Evolutionary conservation across 1,140 invertebrate species (phyloP).

Genomic region (Glossosoma conforme): DNA sequence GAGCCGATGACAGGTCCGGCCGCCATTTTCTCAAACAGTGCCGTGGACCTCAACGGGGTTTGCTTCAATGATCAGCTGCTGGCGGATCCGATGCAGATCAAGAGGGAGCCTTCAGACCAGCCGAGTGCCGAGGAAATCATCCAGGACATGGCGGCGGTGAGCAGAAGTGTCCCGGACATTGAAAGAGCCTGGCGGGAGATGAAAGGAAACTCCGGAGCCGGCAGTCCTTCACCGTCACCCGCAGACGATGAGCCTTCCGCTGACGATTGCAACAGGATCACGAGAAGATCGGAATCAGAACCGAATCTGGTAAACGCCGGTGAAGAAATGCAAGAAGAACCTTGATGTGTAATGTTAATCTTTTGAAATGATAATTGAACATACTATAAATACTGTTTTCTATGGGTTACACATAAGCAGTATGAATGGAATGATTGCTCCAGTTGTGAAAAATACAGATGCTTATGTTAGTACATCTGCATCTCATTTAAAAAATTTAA

Average conservation of each 20-base stretch:
- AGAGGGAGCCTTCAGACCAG: slow-evolving; percentile 41
- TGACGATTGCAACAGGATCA: slow-evolving; percentile 37
- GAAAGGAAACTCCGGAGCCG: slow-evolving; percentile 18
- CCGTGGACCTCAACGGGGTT: slow-evolving; percentile 77
- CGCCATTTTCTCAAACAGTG: slow-evolving; percentile 83
- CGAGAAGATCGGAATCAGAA: slow-evolving; percentile 45
- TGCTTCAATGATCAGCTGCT: slow-evolving; percentile 67
- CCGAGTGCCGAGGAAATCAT: slow-evolving; percentile 39
- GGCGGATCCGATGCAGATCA: slow-evolving; percentile 45
- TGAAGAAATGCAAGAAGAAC: slow-evolving; percentile 33
- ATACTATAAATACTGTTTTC: not conserved
- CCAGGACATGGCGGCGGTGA: slow-evolving; percentile 35
- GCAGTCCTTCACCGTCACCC: slow-evolving; percentile 32
- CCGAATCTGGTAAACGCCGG: slow-evolving; percentile 45
- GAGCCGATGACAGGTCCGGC: slow-evolving; percentile 57
- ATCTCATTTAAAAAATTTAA: too few species aligned
- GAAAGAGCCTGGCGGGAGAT: slow-evolving; percentile 35
- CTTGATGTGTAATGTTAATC: slow-evolving; percentile 3
- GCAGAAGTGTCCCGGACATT: slow-evolving; percentile 45
- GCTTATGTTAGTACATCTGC: too few species aligned
- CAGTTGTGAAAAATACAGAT: too few species aligned
- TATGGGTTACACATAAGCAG: not conserved
- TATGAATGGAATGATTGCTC: too few species aligned
- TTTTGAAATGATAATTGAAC: not conserved
- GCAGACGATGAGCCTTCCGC: slow-evolving; percentile 32